Evolutionary conservation across 2,113 vertebrate genomes (phyloP), one percentile per base, ranked within the genome.

Genomic region (Tachysurus fulvidraco): DNA sequence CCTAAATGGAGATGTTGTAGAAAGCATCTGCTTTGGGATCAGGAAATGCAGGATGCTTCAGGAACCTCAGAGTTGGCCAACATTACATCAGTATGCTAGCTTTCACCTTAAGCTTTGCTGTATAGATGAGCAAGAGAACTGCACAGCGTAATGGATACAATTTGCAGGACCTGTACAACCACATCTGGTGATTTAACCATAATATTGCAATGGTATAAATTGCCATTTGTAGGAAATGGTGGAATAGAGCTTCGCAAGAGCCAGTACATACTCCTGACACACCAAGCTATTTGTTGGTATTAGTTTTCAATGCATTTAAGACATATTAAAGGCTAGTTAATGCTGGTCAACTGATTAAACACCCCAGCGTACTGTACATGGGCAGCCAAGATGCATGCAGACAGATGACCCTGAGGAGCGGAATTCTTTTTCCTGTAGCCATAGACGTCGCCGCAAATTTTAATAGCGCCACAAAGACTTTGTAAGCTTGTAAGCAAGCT

Each of bases 81-180:
- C 76, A 54, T 60, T 67, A 82, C 85, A 85, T 83, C 88, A 87
- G 76, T 81, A 84, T 59, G 73, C 55, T 52, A 65, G 44, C 81
- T 85, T 83, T 83, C 52, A 21, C 52, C 16, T 54, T 28, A 17
- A 30, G 36, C 50, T 78, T 52, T 50, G 59, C 14, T 46, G 16
- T 44, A 30, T 19, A 65, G 67, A 23, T 21, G 50, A 28, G 12
- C 36, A 62, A n/a, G 44, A 50, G 41, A 54, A n/a, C 14, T 36
- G 2, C 6, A 55, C 11, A 69, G 12, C 41, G 23, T 21, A 57
- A 73, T 14, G 17, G 13, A 6, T 73, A 3, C 19, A 71, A 46
- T 65, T 23, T 65, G 74, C 46, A 65, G n/a, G 44, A 78, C 41
- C 36, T 64, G 71, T 30, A 5, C 44, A 30, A 30, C 5, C 73